Percentiles rank a stretch among this genome's conserved stretches.
phyloP scores from a whole-genome alignment of 1,140 invertebrate species.

The Pseudachorutes palmiensis region DNA sequence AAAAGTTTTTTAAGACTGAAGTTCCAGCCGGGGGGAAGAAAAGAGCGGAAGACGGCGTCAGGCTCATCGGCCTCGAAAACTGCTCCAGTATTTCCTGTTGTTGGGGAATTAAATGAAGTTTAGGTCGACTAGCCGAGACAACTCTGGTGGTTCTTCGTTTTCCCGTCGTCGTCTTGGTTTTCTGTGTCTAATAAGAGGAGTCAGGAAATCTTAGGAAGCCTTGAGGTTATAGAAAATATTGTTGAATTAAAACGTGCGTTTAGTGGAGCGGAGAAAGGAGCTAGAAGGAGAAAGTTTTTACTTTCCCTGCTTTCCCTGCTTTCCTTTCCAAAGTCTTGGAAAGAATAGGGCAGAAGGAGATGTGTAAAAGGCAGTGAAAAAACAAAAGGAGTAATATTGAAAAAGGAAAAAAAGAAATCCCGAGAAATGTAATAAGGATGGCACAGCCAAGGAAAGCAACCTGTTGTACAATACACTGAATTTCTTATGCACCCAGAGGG shows the following conservation, averaged over 20 bases:
- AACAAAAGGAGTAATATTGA: conserved; percentile 6
- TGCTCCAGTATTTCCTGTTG: too few species aligned
- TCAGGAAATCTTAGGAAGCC: conserved; percentile 3
- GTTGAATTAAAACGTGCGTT: conserved; percentile 13
- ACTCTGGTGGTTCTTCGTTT: too few species aligned
- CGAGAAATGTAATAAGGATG: too few species aligned
- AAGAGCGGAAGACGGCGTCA: too few species aligned
- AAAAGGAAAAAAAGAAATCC: conserved; percentile 10
- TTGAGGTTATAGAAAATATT: neutral
- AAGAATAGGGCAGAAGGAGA: neutral
- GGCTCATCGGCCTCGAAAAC: too few species aligned
- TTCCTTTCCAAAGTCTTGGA: neutral
- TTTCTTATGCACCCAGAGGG: too few species aligned
- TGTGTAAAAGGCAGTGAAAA: conserved; percentile 4
- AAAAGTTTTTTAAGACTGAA: neutral
- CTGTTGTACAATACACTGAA: too few species aligned
- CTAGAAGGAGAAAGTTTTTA: neutral
- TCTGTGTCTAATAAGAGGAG: neutral
- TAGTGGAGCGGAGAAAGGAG: neutral
- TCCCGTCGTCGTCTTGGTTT: neutral
- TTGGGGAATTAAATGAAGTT: too few species aligned
- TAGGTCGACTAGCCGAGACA: too few species aligned
- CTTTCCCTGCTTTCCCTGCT: conserved; percentile 12
- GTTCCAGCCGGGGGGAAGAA: neutral
- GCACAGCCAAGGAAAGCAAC: too few species aligned